These are phyloP conservation scores for Cantharis rustica DNA, from an alignment of 2,888 invertebrate species.

Conservation along the genomic window DNA sequence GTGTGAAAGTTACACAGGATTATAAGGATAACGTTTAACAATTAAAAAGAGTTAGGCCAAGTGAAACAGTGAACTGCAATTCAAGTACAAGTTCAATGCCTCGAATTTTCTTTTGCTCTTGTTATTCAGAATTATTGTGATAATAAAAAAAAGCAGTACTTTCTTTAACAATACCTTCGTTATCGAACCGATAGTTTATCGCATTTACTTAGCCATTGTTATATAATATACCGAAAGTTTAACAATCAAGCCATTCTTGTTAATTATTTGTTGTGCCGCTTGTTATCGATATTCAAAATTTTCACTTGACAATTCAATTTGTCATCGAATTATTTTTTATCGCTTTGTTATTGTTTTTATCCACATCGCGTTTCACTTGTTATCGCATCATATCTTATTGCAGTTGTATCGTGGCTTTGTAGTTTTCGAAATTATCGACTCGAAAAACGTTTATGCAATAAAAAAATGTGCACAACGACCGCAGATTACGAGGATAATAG, in stretches of 20 bases:
- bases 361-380: background rate
- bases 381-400: background rate
- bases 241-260: background rate
- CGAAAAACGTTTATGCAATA: too few species aligned
- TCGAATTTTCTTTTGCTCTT: constrained; percentile 4
- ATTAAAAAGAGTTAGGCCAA: constrained; percentile 1
- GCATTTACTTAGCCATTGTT: background rate
- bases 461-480: too few species aligned
- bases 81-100: constrained; percentile 42
- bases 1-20: background rate
- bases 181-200: background rate
- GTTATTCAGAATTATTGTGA: background rate
- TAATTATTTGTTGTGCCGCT: background rate
- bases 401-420: background rate
- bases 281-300: background rate
- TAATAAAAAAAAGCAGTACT: background rate
- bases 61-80: constrained; percentile 12
- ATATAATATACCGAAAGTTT: background rate
- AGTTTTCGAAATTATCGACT: too few species aligned
- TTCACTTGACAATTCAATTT: background rate
- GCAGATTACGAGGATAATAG: background rate
- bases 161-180: background rate
- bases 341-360: background rate
- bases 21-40: background rate
- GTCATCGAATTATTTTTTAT: background rate